These are phyloP conservation scores for Argya squamiceps DNA, from an alignment of 2,797 vertebrate genomes.

Conservation along the genomic window DNA sequence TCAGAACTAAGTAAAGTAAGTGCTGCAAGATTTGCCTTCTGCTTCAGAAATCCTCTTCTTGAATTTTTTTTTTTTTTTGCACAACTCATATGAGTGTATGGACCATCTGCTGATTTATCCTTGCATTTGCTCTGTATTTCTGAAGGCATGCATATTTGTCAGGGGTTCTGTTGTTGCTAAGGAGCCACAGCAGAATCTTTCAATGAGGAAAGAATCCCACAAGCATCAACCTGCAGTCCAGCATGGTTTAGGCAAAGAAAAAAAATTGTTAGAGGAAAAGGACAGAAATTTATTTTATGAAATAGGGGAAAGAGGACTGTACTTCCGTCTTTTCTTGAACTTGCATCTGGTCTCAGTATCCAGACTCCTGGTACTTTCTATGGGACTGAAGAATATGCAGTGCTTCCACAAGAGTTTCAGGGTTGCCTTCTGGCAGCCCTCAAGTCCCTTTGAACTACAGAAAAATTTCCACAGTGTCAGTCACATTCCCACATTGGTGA, in stretches of 20 bases:
- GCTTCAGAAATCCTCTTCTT: not conserved
- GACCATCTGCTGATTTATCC: not conserved
- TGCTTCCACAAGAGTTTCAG: not conserved
- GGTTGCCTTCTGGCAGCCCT: not conserved
- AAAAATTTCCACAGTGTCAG: not conserved
- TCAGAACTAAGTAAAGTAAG: not conserved
- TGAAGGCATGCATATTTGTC: not conserved
- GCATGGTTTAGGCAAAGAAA: not conserved
- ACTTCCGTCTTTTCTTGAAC: not conserved
- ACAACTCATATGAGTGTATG: not conserved
- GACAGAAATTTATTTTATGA: not conserved
- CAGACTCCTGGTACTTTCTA: not conserved
- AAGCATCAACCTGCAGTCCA: not conserved
- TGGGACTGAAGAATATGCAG: not conserved
- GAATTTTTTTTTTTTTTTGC: not conserved
- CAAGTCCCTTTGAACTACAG: not conserved
- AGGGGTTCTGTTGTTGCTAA: not conserved
- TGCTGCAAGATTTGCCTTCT: not conserved
- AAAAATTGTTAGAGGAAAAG: not conserved
- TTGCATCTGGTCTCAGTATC: not conserved
- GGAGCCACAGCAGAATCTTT: not conserved
- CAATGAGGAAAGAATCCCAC: not conserved
- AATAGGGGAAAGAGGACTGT: not conserved
- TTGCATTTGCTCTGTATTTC: not conserved
- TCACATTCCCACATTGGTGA: not conserved